phyloP scores from a whole-genome alignment of 2,113 vertebrate genomes.

The Micromys minutus region DNA sequence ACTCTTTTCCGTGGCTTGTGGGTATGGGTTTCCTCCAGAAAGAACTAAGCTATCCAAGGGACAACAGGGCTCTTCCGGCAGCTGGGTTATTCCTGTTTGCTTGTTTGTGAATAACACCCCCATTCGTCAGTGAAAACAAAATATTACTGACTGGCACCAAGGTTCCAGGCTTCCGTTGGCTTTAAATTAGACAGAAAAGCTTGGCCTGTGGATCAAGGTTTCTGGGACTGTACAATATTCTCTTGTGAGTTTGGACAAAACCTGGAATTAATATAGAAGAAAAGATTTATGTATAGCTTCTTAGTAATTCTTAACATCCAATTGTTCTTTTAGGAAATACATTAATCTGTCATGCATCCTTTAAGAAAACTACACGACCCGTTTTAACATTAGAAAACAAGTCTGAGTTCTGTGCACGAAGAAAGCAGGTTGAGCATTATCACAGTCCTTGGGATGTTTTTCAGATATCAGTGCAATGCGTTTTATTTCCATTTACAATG shows the following conservation, averaged over 20 bases:
- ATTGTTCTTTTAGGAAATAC: constrained; percentile 54
- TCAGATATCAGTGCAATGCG: constrained; percentile 5
- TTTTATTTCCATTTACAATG: constrained; percentile 61
- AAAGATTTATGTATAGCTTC: constrained; percentile 53
- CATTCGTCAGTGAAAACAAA: constrained; percentile 44
- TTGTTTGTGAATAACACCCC: constrained; percentile 3
- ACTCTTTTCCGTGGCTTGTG: neutral
- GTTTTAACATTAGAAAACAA: constrained; percentile 54
- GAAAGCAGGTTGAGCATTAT: neutral
- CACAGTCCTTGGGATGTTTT: constrained; percentile 23
- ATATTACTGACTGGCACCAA: constrained; percentile 23
- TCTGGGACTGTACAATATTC: neutral
- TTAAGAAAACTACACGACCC: neutral
- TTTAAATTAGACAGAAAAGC: constrained; percentile 51
- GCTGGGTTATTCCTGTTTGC: neutral
- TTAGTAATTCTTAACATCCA: constrained; percentile 67
- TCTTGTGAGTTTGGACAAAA: constrained; percentile 50
- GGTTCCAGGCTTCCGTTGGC: constrained; percentile 29
- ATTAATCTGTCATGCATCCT: constrained; percentile 36
- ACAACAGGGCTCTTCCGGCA: neutral
- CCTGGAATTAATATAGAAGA: constrained; percentile 59
- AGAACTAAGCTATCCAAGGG: constrained; percentile 9
- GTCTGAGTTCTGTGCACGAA: constrained; percentile 31
- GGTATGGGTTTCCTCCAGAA: neutral
- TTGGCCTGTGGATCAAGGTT: constrained; percentile 39